A percentile compares a stretch with the other conserved stretches of the same genome.
These are phyloP conservation scores for Lepetodrilus schrolli DNA, from an alignment of 2,888 invertebrate genomes.

Conservation along the genomic window DNA sequence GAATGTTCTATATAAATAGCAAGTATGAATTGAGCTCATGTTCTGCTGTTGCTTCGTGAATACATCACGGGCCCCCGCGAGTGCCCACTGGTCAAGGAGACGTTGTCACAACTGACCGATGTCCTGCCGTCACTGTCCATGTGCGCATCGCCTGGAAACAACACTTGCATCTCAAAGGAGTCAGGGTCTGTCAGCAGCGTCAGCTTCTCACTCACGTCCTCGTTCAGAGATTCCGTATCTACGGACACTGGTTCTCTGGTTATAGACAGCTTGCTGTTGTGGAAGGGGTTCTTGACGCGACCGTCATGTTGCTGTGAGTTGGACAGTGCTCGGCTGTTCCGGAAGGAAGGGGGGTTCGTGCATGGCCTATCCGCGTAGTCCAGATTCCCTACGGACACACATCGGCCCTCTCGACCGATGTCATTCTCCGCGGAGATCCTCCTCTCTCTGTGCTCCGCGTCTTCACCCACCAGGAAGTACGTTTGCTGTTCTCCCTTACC, in stretches of 20 bases:
- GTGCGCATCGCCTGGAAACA: background rate
- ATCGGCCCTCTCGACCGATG: slow-evolving; percentile 32
- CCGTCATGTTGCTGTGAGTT: background rate
- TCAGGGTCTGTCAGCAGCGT: background rate
- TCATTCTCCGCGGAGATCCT: slow-evolving; percentile 52
- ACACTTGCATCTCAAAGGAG: background rate
- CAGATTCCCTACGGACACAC: slow-evolving; percentile 43
- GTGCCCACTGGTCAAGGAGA: background rate
- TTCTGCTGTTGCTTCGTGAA: slow-evolving; percentile 5
- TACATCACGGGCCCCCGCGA: background rate
- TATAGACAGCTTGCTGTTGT: background rate
- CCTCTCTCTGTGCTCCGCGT: slow-evolving; percentile 50
- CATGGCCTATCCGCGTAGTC: slow-evolving; percentile 41
- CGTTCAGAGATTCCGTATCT: background rate
- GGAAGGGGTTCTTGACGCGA: background rate
- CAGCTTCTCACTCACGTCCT: background rate
- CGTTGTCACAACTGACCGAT: background rate
- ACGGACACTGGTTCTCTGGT: background rate
- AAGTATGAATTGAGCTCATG: no score
- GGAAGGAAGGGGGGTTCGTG: background rate
- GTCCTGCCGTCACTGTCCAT: background rate
- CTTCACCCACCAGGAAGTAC: slow-evolving; percentile 74
- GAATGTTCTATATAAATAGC: no score
- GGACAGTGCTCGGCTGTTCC: background rate
- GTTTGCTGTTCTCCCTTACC: slow-evolving; percentile 76